Conservation (phyloP, 1,140 invertebrate genomes). For the Riptortus pedestris region DNA sequence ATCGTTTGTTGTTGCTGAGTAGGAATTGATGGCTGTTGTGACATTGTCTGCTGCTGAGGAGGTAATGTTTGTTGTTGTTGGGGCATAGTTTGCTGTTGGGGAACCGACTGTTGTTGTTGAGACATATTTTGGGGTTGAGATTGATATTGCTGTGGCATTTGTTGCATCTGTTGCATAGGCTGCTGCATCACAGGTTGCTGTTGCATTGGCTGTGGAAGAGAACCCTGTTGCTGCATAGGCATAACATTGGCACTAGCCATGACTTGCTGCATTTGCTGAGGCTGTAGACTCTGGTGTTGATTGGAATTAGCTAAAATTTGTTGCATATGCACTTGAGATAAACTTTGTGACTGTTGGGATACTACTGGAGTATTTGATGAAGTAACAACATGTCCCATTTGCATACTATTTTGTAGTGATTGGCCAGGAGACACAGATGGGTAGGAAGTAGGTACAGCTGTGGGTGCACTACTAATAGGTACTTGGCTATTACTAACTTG, state of each 20-base stretch:
- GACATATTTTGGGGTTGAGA: background rate
- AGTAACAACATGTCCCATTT: slow-evolving; percentile 32
- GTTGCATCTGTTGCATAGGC: slow-evolving; percentile 29
- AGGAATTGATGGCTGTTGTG: slow-evolving; percentile 19
- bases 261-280: slow-evolving; percentile 44
- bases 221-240: slow-evolving; percentile 38
- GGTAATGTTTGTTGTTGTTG: slow-evolving; percentile 15
- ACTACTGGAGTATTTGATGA: slow-evolving; percentile 40
- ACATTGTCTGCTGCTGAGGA: slow-evolving; percentile 23
- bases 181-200: slow-evolving; percentile 40
- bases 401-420: slow-evolving; percentile 32
- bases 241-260: slow-evolving; percentile 38
- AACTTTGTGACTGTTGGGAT: slow-evolving; percentile 35
- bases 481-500: slow-evolving; percentile 33
- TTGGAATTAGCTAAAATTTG: slow-evolving; percentile 28
- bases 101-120: background rate
- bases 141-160: slow-evolving; percentile 33
- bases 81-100: slow-evolving; percentile 26
- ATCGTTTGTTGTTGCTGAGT: slow-evolving; percentile 39
- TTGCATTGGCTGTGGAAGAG: slow-evolving; percentile 41
- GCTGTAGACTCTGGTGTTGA: slow-evolving; percentile 42
- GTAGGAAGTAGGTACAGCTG: slow-evolving; percentile 25
- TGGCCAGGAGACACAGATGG: slow-evolving; percentile 34
- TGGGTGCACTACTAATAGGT: slow-evolving; percentile 36
- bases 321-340: slow-evolving; percentile 38